A percentile compares a stretch with the other conserved stretches of the same genome.
Evolutionary conservation across 2,113 vertebrate genomes (phyloP).

Genomic region (Balaenoptera acutorostrata): DNA sequence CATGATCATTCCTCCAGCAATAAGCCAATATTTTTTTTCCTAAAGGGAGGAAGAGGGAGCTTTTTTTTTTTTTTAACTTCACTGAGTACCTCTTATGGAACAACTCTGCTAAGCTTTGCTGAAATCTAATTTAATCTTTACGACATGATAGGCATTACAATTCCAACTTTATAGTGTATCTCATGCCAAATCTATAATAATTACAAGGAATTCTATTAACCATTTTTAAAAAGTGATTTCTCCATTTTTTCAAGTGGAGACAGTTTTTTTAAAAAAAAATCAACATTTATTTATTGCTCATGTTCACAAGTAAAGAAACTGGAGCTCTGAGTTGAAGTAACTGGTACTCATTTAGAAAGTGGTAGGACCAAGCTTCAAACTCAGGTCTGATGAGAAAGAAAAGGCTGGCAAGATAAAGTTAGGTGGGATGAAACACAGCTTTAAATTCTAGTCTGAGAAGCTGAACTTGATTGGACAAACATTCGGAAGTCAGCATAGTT

Average conservation of each 20-base stretch:
- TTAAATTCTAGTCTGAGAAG: background rate
- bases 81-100: background rate
- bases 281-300: background rate
- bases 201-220: background rate
- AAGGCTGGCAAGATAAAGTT: background rate
- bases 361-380: background rate
- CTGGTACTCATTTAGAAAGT: background rate
- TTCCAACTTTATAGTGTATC: background rate
- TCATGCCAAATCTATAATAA: background rate
- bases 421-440: background rate
- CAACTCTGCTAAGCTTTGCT: background rate
- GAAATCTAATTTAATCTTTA: background rate
- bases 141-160: background rate
- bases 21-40: background rate
- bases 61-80: background rate
- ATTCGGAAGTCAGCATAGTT: background rate
- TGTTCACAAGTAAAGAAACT: background rate
- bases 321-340: background rate
- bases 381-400: background rate
- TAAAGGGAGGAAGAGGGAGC: background rate
- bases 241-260: background rate
- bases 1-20: constrained; percentile 7
- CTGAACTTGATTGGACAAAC: background rate
- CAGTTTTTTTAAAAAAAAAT: background rate
- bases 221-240: constrained; percentile 11